Conservation (phyloP, 1,140 invertebrate genomes). For the Caenorhabditis remanei region DNA sequence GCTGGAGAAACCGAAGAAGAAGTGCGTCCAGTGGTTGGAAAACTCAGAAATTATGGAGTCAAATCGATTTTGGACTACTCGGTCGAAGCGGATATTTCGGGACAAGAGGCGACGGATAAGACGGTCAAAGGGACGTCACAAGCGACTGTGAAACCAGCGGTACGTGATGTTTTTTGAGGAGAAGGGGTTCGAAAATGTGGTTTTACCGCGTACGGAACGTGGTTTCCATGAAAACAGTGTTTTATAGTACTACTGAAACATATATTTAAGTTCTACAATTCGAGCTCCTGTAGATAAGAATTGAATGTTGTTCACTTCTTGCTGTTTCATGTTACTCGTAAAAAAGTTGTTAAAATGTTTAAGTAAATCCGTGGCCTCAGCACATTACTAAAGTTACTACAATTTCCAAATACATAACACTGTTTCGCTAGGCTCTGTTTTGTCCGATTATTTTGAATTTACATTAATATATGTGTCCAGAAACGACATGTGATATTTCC, state of each 20-base stretch:
- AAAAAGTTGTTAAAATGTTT: no score
- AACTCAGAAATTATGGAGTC: slow-evolving; percentile 92
- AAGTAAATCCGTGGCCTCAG: no score
- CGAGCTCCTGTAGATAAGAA: no score
- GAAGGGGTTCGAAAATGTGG: neutral
- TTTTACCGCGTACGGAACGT: neutral
- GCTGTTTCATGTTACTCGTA: neutral
- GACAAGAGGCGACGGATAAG: slow-evolving; percentile 78
- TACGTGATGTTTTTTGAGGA: slow-evolving; percentile 57
- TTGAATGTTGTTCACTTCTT: neutral
- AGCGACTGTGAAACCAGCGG: slow-evolving; percentile 67
- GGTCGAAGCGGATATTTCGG: slow-evolving; percentile 91
- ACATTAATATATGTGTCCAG: no score
- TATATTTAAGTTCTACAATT: no score
- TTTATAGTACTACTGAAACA: no score
- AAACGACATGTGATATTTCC: no score
- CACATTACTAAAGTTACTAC: no score
- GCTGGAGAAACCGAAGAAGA: slow-evolving; percentile 91
- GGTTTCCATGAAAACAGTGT: no score
- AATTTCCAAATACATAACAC: no score
- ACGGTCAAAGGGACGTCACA: slow-evolving; percentile 76
- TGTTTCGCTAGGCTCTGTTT: no score
- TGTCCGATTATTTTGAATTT: no score
- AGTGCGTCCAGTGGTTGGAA: slow-evolving; percentile 83
- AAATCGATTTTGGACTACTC: slow-evolving; percentile 99